Percentiles rank a stretch among this genome's conserved stretches.
Conservation (phyloP, 1,140 invertebrate species). For the Leptinotarsa lineolata region DNA sequence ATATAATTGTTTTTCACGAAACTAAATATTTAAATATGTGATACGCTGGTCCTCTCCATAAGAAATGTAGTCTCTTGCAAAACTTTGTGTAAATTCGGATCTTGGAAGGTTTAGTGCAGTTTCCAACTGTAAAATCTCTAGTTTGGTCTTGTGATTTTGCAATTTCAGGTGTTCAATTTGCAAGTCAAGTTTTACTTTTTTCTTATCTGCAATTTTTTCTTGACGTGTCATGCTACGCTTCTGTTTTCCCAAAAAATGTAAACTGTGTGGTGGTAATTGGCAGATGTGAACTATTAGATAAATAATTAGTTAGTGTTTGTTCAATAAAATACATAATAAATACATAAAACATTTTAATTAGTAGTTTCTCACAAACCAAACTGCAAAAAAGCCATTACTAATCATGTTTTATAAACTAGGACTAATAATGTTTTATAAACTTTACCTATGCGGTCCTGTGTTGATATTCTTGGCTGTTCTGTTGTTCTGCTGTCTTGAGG, state of each 20-base stretch:
- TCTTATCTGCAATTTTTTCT: slow-evolving; percentile 7
- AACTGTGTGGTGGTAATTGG: too few species aligned
- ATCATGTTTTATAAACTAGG: too few species aligned
- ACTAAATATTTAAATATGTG: slow-evolving; percentile 5
- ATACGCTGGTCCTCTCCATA: slow-evolving; percentile 7
- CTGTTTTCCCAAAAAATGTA: slow-evolving; percentile 8
- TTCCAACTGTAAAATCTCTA: too few species aligned
- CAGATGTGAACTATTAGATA: slow-evolving; percentile 10
- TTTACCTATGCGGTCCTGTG: slow-evolving; percentile 14
- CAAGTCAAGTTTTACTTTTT: slow-evolving; percentile 16
- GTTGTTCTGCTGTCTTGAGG: slow-evolving; percentile 16
- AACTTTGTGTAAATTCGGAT: slow-evolving; percentile 14
- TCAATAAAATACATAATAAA: too few species aligned
- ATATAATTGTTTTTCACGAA: too few species aligned
- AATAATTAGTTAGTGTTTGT: too few species aligned
- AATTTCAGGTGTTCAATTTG: slow-evolving; percentile 17
- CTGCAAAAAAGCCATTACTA: too few species aligned
- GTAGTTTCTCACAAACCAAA: too few species aligned
- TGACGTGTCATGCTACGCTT: slow-evolving; percentile 10
- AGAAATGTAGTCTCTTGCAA: not conserved
- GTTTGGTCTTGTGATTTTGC: slow-evolving; percentile 15
- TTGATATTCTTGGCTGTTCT: slow-evolving; percentile 22
- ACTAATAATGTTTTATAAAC: slow-evolving; percentile 9
- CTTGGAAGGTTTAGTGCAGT: too few species aligned
- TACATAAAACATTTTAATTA: too few species aligned